Base-by-base conservation (phyloP, 2,113 vertebrate genomes). In the Microcebus jonahi region DNA sequence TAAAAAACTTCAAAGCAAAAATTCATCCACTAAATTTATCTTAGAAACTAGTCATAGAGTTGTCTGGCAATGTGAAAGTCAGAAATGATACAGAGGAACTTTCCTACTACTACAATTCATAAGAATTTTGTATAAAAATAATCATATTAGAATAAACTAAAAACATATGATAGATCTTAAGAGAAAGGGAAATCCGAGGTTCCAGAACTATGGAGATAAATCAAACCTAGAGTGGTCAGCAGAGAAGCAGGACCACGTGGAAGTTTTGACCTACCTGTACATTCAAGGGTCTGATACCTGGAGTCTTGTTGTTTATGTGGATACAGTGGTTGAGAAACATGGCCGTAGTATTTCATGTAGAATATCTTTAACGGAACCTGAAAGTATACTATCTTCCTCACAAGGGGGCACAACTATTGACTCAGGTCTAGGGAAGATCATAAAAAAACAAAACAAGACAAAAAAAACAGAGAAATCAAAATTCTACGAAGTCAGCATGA, bases 71-170 rank as follows among this genome's bases (percentile, higher is more conserved):
- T n/a, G 12, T 76, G 25, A 85, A 81, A 85, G 13, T 65, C 59
- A 90, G n/a, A 75, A 42, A 18, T 55, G 25, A 94, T 20, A 76
- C 29, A 59, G 39, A 81, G 31, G 81, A 94, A n/a, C 42, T 83
- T 45, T 83, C 88, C 55, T 90, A 25, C 42, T 34, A 59, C 59
- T 81, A 23, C 7, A 76, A 76, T 8, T 57, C 9, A 29, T 17
- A 59, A 18, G 11, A 77, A 91, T 91, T 53, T 76, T 88, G 5
- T 39, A 55, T 67, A 57, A 80, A 67, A 91, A 21, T 77, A 88
- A 84, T 79, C 63, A 71, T 50, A 39, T n/a, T 88, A 79, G 5
- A 85, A 59, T 27, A 92, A 96, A 63, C n/a, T 65, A 95, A 73
- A 94, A 81, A 71, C 18, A 61, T 15, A n/a, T 14, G 21, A 6